These are phyloP conservation scores for Micoletzkya japonica DNA, from an alignment of 2,888 invertebrate genomes.

Conservation along the genomic window DNA sequence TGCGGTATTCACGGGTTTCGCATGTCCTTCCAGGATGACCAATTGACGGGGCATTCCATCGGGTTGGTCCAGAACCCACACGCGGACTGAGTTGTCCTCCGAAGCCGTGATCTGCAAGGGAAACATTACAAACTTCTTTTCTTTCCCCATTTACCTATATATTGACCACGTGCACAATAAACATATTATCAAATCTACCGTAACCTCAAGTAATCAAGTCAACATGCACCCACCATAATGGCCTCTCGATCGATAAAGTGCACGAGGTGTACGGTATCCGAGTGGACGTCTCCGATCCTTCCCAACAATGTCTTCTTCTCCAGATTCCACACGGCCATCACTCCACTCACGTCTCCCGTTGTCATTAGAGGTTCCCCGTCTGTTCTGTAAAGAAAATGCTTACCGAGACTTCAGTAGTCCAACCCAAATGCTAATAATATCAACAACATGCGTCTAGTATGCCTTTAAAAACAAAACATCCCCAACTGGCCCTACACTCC, in stretches of 20 bases:
- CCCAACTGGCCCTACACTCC: not conserved
- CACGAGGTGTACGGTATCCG: slow-evolving; percentile 77
- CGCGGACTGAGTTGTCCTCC: slow-evolving; percentile 62
- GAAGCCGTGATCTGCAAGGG: slow-evolving; percentile 50
- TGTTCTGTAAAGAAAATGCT: slow-evolving; percentile 55
- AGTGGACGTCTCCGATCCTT: slow-evolving; percentile 81
- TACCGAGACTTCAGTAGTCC: no score
- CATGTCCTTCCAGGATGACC: slow-evolving; percentile 65
- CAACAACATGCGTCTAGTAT: no score
- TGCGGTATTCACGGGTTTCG: slow-evolving; percentile 59
- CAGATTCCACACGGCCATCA: slow-evolving; percentile 90
- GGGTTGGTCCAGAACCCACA: slow-evolving; percentile 80
- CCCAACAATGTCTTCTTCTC: slow-evolving; percentile 73
- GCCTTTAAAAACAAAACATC: not conserved
- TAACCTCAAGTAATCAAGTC: not conserved
- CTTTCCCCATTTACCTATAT: not conserved
- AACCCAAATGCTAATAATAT: no score
- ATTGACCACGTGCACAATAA: not conserved
- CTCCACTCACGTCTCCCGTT: slow-evolving; percentile 70
- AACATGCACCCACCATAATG: slow-evolving; percentile 73
- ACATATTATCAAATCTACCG: not conserved
- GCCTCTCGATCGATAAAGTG: slow-evolving; percentile 86
- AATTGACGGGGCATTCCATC: slow-evolving; percentile 73
- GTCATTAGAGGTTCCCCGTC: slow-evolving; percentile 57
- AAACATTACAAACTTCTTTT: not conserved